Evolutionary conservation across 2,797 vertebrate species (phyloP).

Genomic region (Rhynchotus rufescens): DNA sequence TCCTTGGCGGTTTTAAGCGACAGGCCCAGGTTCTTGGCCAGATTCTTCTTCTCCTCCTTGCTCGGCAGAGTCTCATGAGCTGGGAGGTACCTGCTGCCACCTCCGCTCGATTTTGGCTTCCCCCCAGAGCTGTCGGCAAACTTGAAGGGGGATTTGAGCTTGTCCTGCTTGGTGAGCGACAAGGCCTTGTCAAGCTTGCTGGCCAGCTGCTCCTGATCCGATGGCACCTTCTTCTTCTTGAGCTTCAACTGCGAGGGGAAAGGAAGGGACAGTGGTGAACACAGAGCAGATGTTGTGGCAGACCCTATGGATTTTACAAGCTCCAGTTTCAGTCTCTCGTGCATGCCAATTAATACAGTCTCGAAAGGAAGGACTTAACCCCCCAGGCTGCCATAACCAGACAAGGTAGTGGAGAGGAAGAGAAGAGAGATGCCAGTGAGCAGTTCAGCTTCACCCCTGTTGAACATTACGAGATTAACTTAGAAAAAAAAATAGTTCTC

Average conservation of each 20-base stretch:
- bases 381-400: neutral
- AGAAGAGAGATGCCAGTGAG: neutral
- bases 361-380: neutral
- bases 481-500: neutral
- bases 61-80: constrained; percentile 79
- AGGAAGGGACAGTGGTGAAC: constrained; percentile 45
- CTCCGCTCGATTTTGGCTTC: constrained; percentile 74
- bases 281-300: neutral
- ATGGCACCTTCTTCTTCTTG: constrained; percentile 87
- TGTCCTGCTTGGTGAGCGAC: constrained; percentile 91
- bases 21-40: constrained; percentile 83
- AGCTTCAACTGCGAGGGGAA: constrained; percentile 79
- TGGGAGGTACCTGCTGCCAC: constrained; percentile 75
- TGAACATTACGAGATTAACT: neutral
- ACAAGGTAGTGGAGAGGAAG: neutral
- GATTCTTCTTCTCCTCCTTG: constrained; percentile 83
- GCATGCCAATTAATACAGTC: neutral
- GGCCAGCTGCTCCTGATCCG: constrained; percentile 94
- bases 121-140: constrained; percentile 80
- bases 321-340: neutral
- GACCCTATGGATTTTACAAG: neutral
- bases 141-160: constrained; percentile 86
- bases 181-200: constrained; percentile 93
- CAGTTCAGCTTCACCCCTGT: neutral
- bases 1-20: constrained; percentile 85